These are phyloP conservation scores for Caiman crocodilus DNA, from an alignment of 2,797 vertebrate genomes.

Conservation along the genomic window DNA sequence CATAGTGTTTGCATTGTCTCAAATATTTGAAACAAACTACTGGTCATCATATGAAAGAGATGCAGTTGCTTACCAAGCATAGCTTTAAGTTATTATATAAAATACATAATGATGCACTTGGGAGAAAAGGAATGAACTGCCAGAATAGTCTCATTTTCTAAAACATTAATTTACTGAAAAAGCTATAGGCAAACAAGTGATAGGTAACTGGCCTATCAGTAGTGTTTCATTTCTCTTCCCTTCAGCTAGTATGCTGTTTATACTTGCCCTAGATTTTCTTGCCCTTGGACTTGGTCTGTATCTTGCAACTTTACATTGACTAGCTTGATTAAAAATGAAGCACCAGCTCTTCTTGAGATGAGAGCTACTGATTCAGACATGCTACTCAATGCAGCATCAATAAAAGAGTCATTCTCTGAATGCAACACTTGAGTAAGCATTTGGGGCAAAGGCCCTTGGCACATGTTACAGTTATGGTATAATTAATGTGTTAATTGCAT, in stretches of 20 bases:
- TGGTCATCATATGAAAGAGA: not conserved
- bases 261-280: not conserved
- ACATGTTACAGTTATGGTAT: too few relatives aligned
- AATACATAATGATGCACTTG: not conserved
- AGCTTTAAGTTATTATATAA: not conserved
- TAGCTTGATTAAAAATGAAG: not conserved
- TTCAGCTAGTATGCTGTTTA: not conserved
- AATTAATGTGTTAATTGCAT: too few relatives aligned
- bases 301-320: not conserved
- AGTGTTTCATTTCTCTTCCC: not conserved
- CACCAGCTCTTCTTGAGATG: not conserved
- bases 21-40: not conserved
- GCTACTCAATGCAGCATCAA: not conserved
- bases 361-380: not conserved
- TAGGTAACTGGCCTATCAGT: not conserved
- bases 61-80: not conserved
- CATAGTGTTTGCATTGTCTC: not conserved
- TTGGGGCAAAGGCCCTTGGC: not conserved
- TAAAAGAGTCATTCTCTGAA: not conserved
- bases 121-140: not conserved
- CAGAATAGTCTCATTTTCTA: not conserved
- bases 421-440: constrained; percentile 7
- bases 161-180: not conserved
- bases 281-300: not conserved
- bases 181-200: not conserved